phyloP scores from a whole-genome alignment of 2,113 vertebrate genomes.

The Sciurus niger region DNA sequence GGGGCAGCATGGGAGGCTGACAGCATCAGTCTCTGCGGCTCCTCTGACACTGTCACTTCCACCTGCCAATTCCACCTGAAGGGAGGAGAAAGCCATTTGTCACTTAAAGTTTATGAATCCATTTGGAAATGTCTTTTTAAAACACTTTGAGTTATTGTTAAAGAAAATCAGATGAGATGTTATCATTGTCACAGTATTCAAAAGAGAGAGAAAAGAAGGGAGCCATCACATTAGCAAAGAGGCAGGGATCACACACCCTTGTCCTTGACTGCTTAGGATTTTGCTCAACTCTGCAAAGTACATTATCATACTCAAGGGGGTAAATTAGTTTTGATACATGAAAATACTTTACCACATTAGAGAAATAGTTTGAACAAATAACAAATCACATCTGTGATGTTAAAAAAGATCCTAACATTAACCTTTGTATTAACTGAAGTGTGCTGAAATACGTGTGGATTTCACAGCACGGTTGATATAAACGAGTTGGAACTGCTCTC shows the following conservation, averaged over 20 bases:
- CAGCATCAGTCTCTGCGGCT: no score
- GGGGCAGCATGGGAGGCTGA: background rate
- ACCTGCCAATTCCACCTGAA: background rate
- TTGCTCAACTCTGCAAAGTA: background rate
- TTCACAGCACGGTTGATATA: background rate
- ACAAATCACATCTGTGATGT: background rate
- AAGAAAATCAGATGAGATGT: background rate
- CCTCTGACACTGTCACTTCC: no score
- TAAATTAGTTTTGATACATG: background rate
- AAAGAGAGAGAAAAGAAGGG: background rate
- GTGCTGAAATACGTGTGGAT: background rate
- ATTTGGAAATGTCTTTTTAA: background rate
- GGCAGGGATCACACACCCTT: background rate
- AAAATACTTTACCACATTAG: background rate
- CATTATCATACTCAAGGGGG: background rate
- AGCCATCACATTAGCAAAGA: background rate
- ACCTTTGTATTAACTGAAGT: background rate
- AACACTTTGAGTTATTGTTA: background rate
- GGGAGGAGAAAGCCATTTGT: background rate
- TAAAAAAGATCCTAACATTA: background rate
- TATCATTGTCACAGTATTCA: background rate
- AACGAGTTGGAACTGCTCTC: background rate
- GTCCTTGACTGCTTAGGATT: background rate
- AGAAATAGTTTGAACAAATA: constrained; percentile 5
- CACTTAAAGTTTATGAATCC: background rate